Percentiles rank a stretch among this genome's conserved stretches.
Conservation (phyloP, 1,140 invertebrate genomes). For the Batillaria attramentaria region DNA sequence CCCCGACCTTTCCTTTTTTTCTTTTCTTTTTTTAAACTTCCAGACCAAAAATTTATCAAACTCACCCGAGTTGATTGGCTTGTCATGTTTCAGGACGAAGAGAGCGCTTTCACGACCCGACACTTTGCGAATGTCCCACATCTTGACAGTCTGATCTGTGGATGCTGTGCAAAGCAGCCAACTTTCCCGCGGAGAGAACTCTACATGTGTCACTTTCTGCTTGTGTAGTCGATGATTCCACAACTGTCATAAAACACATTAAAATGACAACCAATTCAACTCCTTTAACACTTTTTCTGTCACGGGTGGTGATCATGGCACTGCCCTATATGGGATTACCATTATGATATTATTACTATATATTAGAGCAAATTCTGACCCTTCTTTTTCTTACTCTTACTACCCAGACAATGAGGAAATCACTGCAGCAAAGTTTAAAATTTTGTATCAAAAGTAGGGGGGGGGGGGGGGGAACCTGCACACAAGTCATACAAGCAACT, state of each 20-base stretch:
- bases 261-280: neutral
- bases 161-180: slow-evolving; percentile 68
- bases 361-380: too few relatives aligned
- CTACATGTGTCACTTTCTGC: slow-evolving; percentile 65
- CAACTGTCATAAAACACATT: slow-evolving; percentile 33
- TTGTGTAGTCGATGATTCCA: slow-evolving; percentile 58
- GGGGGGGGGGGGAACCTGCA: too few relatives aligned
- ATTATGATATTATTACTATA: too few relatives aligned
- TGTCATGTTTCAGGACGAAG: slow-evolving; percentile 58
- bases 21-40: neutral
- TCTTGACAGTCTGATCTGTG: slow-evolving; percentile 63
- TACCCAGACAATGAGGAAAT: too few relatives aligned
- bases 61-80: slow-evolving; percentile 65
- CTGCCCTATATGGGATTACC: too few relatives aligned
- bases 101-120: slow-evolving; percentile 54
- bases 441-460: too few relatives aligned
- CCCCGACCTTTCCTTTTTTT: too few relatives aligned
- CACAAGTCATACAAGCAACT: too few relatives aligned
- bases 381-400: too few relatives aligned
- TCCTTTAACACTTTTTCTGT: neutral
- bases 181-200: slow-evolving; percentile 66
- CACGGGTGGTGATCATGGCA: too few relatives aligned
- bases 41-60: neutral
- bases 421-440: too few relatives aligned
- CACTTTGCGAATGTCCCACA: slow-evolving; percentile 68